Evolutionary conservation across 1,140 invertebrate genomes (phyloP).

Genomic region (Octopus sinensis): DNA sequence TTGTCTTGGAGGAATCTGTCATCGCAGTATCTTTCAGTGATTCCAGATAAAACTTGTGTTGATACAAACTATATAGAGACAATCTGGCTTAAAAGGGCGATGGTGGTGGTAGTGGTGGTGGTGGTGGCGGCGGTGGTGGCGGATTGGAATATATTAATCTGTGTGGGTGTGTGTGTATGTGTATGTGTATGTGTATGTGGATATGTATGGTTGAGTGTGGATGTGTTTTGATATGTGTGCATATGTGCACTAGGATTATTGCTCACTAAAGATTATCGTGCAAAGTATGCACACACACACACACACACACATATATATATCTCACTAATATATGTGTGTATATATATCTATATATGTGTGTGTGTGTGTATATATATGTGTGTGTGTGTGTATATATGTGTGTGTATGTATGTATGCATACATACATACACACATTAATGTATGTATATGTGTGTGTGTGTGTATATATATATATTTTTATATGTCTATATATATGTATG

Average conservation of each 20-base stretch:
- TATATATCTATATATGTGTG: constrained; percentile 4
- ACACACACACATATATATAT: constrained; percentile 8
- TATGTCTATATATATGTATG: background rate
- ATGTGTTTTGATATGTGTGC: too few relatives aligned
- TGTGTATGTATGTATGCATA: constrained; percentile 14
- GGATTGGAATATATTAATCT: too few relatives aligned
- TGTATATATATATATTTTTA: constrained; percentile 8
- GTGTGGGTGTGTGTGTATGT: background rate
- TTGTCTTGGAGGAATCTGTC: too few relatives aligned
- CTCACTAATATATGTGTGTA: constrained; percentile 3
- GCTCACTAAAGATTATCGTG: too few relatives aligned
- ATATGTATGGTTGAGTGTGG: background rate
- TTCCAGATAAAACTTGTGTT: too few relatives aligned
- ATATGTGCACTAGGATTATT: too few relatives aligned
- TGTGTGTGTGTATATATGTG: constrained; percentile 16
- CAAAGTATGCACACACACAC: background rate
- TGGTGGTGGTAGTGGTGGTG: too few relatives aligned
- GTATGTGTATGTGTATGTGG: background rate
- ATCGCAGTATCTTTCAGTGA: too few relatives aligned
- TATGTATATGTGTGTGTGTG: constrained; percentile 6
- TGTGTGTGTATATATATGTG: background rate
- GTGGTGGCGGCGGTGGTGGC: too few relatives aligned
- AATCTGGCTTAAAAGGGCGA: too few relatives aligned
- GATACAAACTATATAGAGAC: too few relatives aligned
- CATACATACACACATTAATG: background rate